phyloP scores from a whole-genome alignment of 2,113 vertebrate species.

The Camelus dromedarius region DNA sequence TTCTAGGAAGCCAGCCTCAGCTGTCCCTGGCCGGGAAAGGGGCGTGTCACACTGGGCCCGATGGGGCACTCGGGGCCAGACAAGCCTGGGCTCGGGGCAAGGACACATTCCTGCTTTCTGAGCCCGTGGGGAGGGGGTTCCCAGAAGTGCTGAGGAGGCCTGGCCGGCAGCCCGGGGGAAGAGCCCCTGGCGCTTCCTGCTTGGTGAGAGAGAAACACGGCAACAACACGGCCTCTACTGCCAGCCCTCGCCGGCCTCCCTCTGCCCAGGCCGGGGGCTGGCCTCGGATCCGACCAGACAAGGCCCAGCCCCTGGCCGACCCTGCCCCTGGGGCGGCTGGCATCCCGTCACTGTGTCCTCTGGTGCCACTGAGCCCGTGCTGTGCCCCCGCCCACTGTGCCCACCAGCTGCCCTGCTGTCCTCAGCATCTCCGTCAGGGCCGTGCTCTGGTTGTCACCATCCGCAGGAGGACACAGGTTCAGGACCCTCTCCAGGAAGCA shows the following conservation, averaged over 20 bases:
- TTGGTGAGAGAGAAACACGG: not conserved
- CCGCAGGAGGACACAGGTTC: fast-evolving
- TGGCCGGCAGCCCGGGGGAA: slow-evolving; percentile 26
- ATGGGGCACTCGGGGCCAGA: slow-evolving; percentile 33
- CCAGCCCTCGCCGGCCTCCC: not conserved
- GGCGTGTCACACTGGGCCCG: not conserved
- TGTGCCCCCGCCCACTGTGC: fast-evolving
- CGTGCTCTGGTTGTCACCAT: fast-evolving
- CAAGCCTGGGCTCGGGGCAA: slow-evolving; percentile 65
- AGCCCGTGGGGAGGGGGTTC: slow-evolving; percentile 66
- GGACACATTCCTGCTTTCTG: slow-evolving; percentile 59
- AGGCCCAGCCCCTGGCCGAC: fast-evolving
- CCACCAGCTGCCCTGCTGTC: fast-evolving
- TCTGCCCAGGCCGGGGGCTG: too few relatives aligned
- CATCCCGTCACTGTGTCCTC: fast-evolving
- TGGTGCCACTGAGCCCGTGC: not conserved
- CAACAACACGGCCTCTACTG: not conserved
- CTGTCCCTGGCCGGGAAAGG: not conserved
- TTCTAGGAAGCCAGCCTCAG: not conserved
- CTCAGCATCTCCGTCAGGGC: not conserved
- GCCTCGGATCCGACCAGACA: not conserved
- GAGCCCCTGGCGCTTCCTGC: slow-evolving; percentile 49
- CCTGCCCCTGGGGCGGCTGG: not conserved
- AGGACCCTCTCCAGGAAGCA: not conserved
- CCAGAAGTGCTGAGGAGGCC: not conserved